These are phyloP conservation scores for Pleuronectes platessa DNA, from an alignment of 2,113 vertebrate genomes.

Conservation along the genomic window DNA sequence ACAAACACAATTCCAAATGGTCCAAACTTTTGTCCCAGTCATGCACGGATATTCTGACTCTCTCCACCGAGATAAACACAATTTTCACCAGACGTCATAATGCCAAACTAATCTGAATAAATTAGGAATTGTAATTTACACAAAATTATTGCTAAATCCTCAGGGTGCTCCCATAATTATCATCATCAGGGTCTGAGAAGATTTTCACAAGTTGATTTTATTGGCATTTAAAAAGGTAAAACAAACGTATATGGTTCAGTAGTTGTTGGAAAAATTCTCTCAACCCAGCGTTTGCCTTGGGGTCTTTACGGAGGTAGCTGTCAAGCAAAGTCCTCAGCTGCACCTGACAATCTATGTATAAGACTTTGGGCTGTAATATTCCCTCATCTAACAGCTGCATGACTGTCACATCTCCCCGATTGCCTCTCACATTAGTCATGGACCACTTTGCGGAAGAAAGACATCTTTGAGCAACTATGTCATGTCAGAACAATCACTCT, in stretches of 20 bases:
- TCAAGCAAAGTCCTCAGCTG: neutral
- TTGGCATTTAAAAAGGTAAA: too few species aligned
- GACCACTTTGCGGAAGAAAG: neutral
- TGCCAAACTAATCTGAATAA: too few species aligned
- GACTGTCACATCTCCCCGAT: neutral
- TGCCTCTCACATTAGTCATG: neutral
- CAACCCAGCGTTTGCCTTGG: neutral
- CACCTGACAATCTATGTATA: neutral
- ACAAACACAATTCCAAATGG: too few species aligned
- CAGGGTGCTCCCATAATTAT: neutral
- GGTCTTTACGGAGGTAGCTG: neutral
- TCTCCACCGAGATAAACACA: too few species aligned
- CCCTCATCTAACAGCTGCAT: neutral
- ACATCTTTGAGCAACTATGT: neutral
- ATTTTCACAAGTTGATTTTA: neutral
- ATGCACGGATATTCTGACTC: too few species aligned
- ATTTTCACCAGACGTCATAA: neutral
- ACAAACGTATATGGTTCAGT: neutral
- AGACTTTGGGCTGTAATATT: neutral
- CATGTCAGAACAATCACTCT: neutral
- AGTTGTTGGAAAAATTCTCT: neutral
- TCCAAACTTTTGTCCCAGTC: too few species aligned
- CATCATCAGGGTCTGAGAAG: neutral
- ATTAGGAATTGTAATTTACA: too few species aligned
- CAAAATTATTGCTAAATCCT: neutral